Percentiles rank a stretch among this genome's conserved stretches.
phyloP scores from a whole-genome alignment of 2,113 vertebrate species.

The Platysteira castanea region DNA sequence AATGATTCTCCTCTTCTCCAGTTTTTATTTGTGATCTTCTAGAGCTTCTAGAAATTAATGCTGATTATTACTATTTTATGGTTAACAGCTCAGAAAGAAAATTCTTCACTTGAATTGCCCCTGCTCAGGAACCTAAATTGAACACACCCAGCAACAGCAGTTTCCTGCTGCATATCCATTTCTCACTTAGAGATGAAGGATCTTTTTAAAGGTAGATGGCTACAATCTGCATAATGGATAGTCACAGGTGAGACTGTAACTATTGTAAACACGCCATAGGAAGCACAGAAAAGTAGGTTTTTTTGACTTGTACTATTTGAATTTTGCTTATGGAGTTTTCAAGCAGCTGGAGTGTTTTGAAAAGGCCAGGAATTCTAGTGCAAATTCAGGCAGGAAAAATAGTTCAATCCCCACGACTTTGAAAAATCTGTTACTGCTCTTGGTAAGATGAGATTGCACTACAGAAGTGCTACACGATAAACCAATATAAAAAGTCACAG shows the following conservation, averaged over 20 bases:
- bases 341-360: not conserved
- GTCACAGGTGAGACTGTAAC: not conserved
- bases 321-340: not conserved
- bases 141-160: not conserved
- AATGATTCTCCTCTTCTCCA: not conserved
- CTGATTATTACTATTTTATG: not conserved
- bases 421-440: not conserved
- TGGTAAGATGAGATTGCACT: not conserved
- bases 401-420: not conserved
- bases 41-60: not conserved
- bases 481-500: not conserved
- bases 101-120: not conserved
- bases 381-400: not conserved
- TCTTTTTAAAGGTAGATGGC: not conserved
- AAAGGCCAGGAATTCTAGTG: not conserved
- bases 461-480: not conserved
- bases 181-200: not conserved
- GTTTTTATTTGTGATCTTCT: not conserved
- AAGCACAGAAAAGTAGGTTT: not conserved
- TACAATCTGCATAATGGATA: not conserved
- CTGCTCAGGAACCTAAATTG: not conserved
- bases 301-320: not conserved
- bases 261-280: rapidly evolving
- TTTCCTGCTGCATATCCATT: not conserved
- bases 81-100: not conserved